These are phyloP conservation scores for Pediacus dermestoides DNA, from an alignment of 2,888 invertebrate genomes.

Conservation along the genomic window DNA sequence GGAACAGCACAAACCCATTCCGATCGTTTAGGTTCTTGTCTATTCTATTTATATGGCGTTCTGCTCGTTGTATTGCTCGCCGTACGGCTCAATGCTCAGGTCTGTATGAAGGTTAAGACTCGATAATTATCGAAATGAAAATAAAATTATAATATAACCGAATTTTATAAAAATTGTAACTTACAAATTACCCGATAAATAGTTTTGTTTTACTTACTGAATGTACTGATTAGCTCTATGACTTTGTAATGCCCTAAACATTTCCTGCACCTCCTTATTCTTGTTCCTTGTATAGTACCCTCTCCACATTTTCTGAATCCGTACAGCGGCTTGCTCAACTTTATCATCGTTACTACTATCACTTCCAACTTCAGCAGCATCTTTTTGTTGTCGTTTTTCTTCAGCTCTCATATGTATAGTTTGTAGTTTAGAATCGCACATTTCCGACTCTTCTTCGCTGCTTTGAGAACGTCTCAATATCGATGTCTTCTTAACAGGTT, in stretches of 20 bases:
- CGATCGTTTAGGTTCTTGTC: too few species aligned
- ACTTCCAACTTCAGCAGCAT: slow-evolving; percentile 34
- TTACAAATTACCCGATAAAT: background rate
- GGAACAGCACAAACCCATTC: too few species aligned
- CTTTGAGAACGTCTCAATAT: slow-evolving; percentile 45
- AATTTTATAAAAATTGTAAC: too few species aligned
- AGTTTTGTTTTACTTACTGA: slow-evolving; percentile 57
- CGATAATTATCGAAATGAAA: too few species aligned
- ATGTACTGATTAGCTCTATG: slow-evolving; percentile 79
- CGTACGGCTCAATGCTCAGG: too few species aligned
- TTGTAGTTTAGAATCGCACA: slow-evolving; percentile 64
- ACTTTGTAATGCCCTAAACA: slow-evolving; percentile 67
- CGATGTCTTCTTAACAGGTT: slow-evolving; percentile 30
- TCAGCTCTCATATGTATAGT: slow-evolving; percentile 62
- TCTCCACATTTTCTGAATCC: slow-evolving; percentile 83
- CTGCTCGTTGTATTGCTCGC: too few species aligned
- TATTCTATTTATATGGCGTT: too few species aligned
- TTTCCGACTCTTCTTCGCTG: slow-evolving; percentile 64
- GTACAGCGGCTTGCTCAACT: slow-evolving; percentile 61
- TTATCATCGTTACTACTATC: slow-evolving; percentile 45
- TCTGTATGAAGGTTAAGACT: too few species aligned
- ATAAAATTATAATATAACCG: too few species aligned
- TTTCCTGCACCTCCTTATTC: slow-evolving; percentile 62
- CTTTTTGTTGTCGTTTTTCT: slow-evolving; percentile 42
- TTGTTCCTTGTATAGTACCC: slow-evolving; percentile 76